phyloP scores from a whole-genome alignment of 92 coral and sea anemone species.

The Phenganax stokvisi region DNA sequence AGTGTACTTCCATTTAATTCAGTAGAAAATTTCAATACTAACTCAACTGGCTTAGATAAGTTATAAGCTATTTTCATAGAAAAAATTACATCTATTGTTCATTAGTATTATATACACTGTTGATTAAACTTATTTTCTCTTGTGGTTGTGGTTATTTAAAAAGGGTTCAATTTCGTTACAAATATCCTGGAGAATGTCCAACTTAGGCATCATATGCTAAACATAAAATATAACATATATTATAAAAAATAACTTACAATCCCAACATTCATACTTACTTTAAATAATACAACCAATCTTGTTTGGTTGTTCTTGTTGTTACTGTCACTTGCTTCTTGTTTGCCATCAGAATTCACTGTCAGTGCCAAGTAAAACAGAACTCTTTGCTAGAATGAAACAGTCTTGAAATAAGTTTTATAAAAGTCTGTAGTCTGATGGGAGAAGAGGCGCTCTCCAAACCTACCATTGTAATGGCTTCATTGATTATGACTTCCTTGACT shows the following conservation, averaged over 20 bases:
- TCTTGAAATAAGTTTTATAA: not conserved
- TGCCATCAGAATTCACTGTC: not conserved
- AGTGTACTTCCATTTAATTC: too few species aligned
- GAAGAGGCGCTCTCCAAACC: not conserved
- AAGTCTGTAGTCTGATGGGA: not conserved
- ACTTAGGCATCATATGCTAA: conserved; percentile 28
- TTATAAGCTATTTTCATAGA: not conserved
- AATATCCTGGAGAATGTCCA: conserved; percentile 20
- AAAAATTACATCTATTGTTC: not conserved
- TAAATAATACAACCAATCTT: conserved; percentile 8
- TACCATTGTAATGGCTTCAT: conserved; percentile 37
- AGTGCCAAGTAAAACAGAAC: conserved; percentile 35
- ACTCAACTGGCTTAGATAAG: not conserved
- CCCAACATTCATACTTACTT: conserved; percentile 3
- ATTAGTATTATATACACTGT: not conserved
- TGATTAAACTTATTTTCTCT: not conserved
- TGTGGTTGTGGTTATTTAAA: conserved; percentile 9
- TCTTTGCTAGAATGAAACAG: conserved; percentile 25
- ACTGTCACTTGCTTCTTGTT: not conserved
- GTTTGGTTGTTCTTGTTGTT: not conserved
- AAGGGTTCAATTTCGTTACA: conserved; percentile 23
- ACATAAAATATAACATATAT: not conserved
- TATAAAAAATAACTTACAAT: not conserved
- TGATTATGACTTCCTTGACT: conserved; percentile 14
- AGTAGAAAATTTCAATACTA: too few species aligned